These are phyloP conservation scores for Elmis aenea DNA, from an alignment of 2,888 invertebrate genomes.

Conservation along the genomic window DNA sequence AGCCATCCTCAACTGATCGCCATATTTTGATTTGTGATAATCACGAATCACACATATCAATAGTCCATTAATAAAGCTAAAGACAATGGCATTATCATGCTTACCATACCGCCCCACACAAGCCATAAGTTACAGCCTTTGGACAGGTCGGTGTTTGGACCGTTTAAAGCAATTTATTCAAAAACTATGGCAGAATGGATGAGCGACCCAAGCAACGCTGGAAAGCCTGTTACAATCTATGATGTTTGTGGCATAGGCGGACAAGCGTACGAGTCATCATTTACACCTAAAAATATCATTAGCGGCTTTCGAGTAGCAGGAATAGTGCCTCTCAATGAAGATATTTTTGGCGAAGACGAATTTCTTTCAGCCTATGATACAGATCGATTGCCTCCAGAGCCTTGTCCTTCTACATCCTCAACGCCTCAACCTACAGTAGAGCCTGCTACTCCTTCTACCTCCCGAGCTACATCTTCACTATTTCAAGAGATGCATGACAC, in stretches of 20 bases:
- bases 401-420: too few species aligned
- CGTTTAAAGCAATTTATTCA: conserved; percentile 3
- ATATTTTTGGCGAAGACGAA: conserved; percentile 5
- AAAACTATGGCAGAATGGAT: conserved; percentile 1
- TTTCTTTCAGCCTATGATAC: conserved; percentile 4
- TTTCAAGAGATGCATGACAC: conserved; percentile 1
- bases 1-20: background rate
- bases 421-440: conserved; percentile 3
- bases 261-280: conserved; percentile 3
- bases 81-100: conserved; percentile 5
- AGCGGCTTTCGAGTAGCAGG: conserved; percentile 7
- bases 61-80: conserved; percentile 3
- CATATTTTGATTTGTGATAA: conserved; percentile 4
- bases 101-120: conserved; percentile 7
- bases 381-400: too few species aligned
- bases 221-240: conserved; percentile 6
- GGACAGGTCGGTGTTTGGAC: conserved; percentile 5
- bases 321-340: conserved; percentile 3
- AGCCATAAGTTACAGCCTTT: conserved; percentile 10
- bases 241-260: conserved; percentile 5
- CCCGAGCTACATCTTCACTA: conserved; percentile 1
- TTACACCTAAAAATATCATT: conserved; percentile 2
- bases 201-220: conserved; percentile 1
- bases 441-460: conserved; percentile 1
- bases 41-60: conserved; percentile 5